Evolutionary conservation across 2,888 invertebrate genomes (phyloP).

Genomic region (Petrolisthes cinctipes): DNA sequence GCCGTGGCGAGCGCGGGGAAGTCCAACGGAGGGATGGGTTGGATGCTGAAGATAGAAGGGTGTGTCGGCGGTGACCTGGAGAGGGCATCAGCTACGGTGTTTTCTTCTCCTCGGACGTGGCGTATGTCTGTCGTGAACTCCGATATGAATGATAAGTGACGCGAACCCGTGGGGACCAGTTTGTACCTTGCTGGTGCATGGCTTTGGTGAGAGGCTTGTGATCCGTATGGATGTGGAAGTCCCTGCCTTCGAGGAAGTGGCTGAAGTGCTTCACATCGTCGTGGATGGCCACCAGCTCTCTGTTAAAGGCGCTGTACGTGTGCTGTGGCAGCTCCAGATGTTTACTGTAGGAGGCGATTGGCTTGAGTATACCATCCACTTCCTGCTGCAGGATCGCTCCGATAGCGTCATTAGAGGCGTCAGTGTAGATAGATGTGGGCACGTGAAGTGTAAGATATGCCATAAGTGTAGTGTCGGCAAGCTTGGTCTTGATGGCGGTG

Average conservation of each 20-base stretch:
- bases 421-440: background rate
- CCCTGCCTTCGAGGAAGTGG: background rate
- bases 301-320: conserved; percentile 67
- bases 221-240: background rate
- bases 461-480: background rate
- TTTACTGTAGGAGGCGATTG: background rate
- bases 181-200: background rate
- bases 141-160: background rate
- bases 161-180: background rate
- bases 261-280: conserved; percentile 20
- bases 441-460: background rate
- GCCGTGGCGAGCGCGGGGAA: background rate
- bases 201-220: conserved; percentile 16
- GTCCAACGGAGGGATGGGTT: background rate
- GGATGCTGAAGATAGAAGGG: background rate
- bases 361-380: background rate
- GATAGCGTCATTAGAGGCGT: background rate
- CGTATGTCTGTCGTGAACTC: background rate
- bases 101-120: background rate
- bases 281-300: conserved; percentile 51
- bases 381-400: background rate
- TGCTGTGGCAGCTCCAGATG: background rate
- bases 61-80: background rate
- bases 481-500: background rate
- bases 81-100: background rate